Percentiles rank a stretch among this genome's conserved stretches.
Evolutionary conservation across 2,113 vertebrate species (phyloP).

Genomic region (Myrmecobius fasciatus): DNA sequence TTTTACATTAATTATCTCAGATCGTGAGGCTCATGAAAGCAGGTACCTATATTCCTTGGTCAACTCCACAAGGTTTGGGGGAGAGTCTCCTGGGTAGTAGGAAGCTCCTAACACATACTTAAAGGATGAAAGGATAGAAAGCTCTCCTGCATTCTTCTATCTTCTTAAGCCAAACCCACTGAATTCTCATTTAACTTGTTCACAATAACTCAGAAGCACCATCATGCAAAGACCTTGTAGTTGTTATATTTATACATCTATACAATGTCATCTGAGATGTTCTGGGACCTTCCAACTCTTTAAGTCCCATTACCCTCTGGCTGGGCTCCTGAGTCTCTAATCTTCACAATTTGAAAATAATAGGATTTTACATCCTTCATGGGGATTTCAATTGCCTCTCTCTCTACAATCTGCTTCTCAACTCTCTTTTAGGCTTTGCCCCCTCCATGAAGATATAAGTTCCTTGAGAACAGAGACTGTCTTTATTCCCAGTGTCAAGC

Average conservation of each 20-base stretch:
- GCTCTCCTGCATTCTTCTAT: rapidly evolving
- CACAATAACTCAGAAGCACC: not conserved
- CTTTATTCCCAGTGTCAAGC: not conserved
- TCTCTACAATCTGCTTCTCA: not conserved
- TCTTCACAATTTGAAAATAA: not conserved
- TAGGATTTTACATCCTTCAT: too few relatives aligned
- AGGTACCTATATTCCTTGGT: not conserved
- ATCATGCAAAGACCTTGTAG: not conserved
- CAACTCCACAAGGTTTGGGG: not conserved
- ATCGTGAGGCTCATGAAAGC: not conserved
- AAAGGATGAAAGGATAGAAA: not conserved
- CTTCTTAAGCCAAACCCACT: not conserved
- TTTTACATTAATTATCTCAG: not conserved
- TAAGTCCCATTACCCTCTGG: not conserved
- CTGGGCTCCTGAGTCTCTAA: not conserved
- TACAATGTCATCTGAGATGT: not conserved
- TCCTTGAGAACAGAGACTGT: not conserved
- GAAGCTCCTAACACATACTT: not conserved
- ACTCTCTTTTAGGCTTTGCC: not conserved
- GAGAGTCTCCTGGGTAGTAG: not conserved
- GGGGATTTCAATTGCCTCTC: not conserved
- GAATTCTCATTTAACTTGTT: not conserved
- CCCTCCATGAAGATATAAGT: not conserved
- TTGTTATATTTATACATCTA: not conserved
- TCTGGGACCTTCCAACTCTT: not conserved